Base-by-base conservation (phyloP, 1,140 invertebrate species). In the Anagrus nilaparvatae region DNA sequence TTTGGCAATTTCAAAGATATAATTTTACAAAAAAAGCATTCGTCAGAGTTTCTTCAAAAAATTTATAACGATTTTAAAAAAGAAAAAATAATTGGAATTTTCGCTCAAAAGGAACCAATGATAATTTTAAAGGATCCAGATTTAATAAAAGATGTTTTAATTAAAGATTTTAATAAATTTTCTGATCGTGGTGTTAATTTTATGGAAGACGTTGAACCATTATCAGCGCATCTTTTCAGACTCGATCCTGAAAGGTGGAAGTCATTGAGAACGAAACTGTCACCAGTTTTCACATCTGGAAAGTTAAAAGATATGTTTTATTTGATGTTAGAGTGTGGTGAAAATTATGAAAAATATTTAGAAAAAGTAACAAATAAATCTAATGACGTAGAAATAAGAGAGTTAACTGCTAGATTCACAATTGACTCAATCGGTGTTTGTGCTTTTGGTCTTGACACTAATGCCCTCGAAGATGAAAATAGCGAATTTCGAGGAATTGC, bases 151-250 rank as follows among this genome's bases (percentile, higher is more conserved):
- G 47, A 51, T 27, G 38, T 55, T 3, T 13, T 55, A 7, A 50
- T 51, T 3, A 51, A 50, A 18, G 49, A 56, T 38, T 53, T 53
- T 19, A 43, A 39, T 0, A 46, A 23, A 7, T 57, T 50, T 46
- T 43, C 45, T 32, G 29, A 19, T 24, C 49, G 55, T 16, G 40
- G 63, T 0, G 37, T 66, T 0, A 55, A 59, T 24, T 58, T 65
- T 16, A 67, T 72, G 42, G 64, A 67, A 8, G 54, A 68, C 23
- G 58, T 54, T 12, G 67, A 76, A 53, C 72, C 71, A 0, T 44
- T 76, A 0, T 63, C 69, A 7, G 47, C 51, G 18, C 52, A 60
- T n/a, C 36, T 70, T 17, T 61, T 64, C 23, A 35, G 42, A 14
- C 37, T 55, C 5, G 55, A 57, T 43, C 43, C 45, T 13, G 48